Evolutionary conservation across 2,113 vertebrate species (phyloP).

Genomic region (Brevimyrus niger): DNA sequence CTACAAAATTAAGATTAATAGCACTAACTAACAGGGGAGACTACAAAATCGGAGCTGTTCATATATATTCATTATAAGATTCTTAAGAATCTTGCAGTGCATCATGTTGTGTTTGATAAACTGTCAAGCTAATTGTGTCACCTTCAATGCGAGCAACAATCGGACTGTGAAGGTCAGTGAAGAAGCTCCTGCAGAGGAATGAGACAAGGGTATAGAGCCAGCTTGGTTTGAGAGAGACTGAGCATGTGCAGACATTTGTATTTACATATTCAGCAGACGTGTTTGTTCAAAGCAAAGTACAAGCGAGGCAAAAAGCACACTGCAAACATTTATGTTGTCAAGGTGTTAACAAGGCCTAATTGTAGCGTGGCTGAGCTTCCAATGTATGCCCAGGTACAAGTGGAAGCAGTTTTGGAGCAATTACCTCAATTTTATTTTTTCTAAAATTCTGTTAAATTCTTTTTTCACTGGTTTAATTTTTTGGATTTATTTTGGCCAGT

Average conservation of each 20-base stretch:
- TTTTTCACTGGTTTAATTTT: neutral
- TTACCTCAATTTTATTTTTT: neutral
- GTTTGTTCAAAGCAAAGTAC: neutral
- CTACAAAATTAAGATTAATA: neutral
- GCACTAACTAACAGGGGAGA: neutral
- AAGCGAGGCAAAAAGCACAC: neutral
- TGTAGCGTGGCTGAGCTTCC: neutral
- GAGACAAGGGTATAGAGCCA: neutral
- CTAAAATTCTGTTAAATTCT: neutral
- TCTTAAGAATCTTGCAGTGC: neutral
- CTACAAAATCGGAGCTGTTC: neutral
- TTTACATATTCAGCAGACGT: neutral
- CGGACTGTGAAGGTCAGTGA: neutral
- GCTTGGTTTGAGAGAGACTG: neutral
- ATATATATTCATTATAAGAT: neutral
- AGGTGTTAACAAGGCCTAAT: neutral
- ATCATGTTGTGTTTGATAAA: neutral
- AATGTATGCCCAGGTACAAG: neutral
- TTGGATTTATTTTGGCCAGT: neutral
- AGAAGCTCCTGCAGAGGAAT: neutral
- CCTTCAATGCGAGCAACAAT: neutral
- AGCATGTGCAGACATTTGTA: neutral
- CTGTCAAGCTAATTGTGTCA: neutral
- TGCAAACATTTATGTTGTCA: neutral
- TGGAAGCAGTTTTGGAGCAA: neutral